Evolutionary conservation across 2,888 invertebrate species (phyloP).

Genomic region (Isotomurus palustris): DNA sequence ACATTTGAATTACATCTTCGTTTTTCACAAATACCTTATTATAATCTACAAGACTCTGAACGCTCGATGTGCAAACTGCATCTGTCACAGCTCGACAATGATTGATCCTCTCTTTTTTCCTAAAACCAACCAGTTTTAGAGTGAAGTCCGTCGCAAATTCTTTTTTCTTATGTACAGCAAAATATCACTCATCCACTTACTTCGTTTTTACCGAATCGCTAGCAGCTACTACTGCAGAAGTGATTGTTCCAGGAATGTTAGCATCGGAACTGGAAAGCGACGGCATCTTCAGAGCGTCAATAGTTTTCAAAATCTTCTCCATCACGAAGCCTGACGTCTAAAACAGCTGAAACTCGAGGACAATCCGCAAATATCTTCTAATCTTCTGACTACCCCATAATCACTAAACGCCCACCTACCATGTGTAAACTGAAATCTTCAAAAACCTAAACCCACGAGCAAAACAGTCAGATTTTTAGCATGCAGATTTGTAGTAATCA

Average conservation of each 20-base stretch:
- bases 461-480: too few species aligned
- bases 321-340: too few species aligned
- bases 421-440: too few species aligned
- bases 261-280: slow-evolving; percentile 36
- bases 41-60: slow-evolving; percentile 60
- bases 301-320: slow-evolving; percentile 43
- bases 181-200: slow-evolving; percentile 20
- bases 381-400: too few species aligned
- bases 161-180: background rate
- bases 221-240: slow-evolving; percentile 43
- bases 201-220: slow-evolving; percentile 45
- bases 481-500: too few species aligned
- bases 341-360: too few species aligned
- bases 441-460: too few species aligned
- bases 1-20: background rate
- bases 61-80: slow-evolving; percentile 61
- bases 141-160: background rate
- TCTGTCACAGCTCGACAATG: slow-evolving; percentile 69
- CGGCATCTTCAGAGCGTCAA: slow-evolving; percentile 42
- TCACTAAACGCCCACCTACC: too few species aligned
- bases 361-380: too few species aligned
- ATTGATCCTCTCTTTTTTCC: slow-evolving; percentile 70
- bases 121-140: slow-evolving; percentile 47
- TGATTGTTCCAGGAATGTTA: slow-evolving; percentile 38
- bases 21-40: slow-evolving; percentile 48